Conservation (phyloP, 2,888 invertebrate genomes). For the Drosophila mercatorum region DNA sequence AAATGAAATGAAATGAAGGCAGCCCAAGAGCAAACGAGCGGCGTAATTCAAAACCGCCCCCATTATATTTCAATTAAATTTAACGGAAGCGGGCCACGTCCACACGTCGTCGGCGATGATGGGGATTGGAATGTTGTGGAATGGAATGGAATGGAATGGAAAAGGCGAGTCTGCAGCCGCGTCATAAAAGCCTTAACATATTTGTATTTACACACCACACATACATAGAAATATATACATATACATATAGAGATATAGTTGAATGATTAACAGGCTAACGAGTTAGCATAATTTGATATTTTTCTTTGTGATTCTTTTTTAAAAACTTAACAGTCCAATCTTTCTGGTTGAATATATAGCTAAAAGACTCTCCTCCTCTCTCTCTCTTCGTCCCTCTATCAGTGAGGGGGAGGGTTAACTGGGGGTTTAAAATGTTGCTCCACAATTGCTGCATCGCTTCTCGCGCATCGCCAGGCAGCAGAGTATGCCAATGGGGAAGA, state of each 20-base stretch:
- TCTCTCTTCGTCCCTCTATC: neutral
- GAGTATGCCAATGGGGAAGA: constrained; percentile 93
- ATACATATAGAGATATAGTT: constrained; percentile 40
- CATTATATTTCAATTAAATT: constrained; percentile 76
- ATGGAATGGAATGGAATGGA: constrained; percentile 14
- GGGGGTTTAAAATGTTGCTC: constrained; percentile 88
- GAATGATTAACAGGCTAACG: constrained; percentile 54
- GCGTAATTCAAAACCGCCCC: constrained; percentile 73
- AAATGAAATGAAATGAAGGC: constrained; percentile 11
- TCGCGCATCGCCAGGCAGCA: constrained; percentile 94
- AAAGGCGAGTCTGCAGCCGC: constrained; percentile 5
- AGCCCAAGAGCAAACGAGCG: constrained; percentile 39
- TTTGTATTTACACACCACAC: constrained; percentile 39
- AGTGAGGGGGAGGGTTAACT: neutral
- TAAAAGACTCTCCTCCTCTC: constrained; percentile 6
- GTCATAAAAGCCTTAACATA: constrained; percentile 13
- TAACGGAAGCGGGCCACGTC: constrained; percentile 65
- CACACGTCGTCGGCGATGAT: constrained; percentile 17
- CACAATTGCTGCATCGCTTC: constrained; percentile 94
- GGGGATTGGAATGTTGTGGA: constrained; percentile 34
- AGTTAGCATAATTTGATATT: constrained; percentile 49
- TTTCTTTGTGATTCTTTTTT: constrained; percentile 12
- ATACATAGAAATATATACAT: neutral
- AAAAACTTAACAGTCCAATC: constrained; percentile 40
- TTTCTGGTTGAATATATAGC: constrained; percentile 11